phyloP scores from a whole-genome alignment of 2,888 invertebrate species.

The Copidosoma aretas region DNA sequence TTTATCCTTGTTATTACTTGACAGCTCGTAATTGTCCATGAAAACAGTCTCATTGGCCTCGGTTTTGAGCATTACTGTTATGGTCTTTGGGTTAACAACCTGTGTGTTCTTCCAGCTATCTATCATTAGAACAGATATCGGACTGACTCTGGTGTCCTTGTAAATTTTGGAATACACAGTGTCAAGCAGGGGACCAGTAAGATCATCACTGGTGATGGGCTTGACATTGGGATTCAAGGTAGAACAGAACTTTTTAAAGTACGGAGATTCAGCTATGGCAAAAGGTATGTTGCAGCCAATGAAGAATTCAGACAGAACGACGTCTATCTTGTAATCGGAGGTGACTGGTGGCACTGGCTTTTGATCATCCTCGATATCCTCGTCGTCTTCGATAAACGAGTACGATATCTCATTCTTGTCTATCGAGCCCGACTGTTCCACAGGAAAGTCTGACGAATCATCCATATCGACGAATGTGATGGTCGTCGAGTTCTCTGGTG shows the following conservation, averaged over 20 bases:
- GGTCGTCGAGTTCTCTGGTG: conserved; percentile 23
- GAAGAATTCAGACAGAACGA: conserved; percentile 28
- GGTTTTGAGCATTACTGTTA: conserved; percentile 34
- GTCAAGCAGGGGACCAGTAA: conserved; percentile 32
- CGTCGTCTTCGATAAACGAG: conserved; percentile 26
- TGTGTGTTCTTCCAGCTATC: conserved; percentile 39
- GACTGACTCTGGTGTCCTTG: conserved; percentile 31
- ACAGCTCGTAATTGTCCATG: conserved; percentile 36
- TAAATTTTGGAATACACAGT: conserved; percentile 32
- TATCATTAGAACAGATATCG: conserved; percentile 30
- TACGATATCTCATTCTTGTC: conserved; percentile 27
- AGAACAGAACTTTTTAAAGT: conserved; percentile 33
- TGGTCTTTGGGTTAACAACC: conserved; percentile 33
- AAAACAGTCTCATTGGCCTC: conserved; percentile 35
- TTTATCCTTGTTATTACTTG: conserved; percentile 28
- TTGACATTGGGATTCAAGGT: conserved; percentile 27
- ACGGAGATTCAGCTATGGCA: conserved; percentile 30
- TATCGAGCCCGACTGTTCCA: conserved; percentile 1
- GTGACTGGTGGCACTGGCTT: not conserved
- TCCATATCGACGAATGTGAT: conserved; percentile 37
- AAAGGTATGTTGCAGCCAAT: conserved; percentile 39
- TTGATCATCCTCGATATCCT: conserved; percentile 17
- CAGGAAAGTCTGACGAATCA: conserved; percentile 9
- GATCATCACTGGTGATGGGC: conserved; percentile 26
- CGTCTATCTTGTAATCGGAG: conserved; percentile 16